These are phyloP conservation scores for Gopherus evgoodei DNA, from an alignment of 2,113 vertebrate genomes.

Conservation along the genomic window DNA sequence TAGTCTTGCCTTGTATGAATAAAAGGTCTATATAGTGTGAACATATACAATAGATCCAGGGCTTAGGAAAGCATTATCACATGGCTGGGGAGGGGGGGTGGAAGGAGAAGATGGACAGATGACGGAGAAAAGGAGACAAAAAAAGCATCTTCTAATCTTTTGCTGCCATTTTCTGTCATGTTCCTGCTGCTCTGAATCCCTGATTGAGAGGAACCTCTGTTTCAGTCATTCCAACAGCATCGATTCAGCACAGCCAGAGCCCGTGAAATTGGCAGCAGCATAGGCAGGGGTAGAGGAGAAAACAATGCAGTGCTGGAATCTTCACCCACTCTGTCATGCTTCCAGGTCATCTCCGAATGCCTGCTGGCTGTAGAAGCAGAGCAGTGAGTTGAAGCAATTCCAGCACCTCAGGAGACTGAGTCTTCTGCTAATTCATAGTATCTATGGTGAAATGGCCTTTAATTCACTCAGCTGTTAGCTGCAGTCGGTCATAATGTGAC, in stretches of 20 bases:
- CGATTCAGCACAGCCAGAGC: not conserved
- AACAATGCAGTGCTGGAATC: not conserved
- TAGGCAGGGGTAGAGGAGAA: not conserved
- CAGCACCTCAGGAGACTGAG: not conserved
- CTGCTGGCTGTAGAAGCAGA: not conserved
- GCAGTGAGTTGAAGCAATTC: not conserved
- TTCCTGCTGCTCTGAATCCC: not conserved
- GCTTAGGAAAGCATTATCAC: not conserved
- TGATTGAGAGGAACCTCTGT: rapidly evolving
- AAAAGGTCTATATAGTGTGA: constrained; percentile 48
- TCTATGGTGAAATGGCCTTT: not conserved
- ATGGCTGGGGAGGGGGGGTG: not conserved
- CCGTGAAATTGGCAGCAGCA: rapidly evolving
- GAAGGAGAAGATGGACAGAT: not conserved
- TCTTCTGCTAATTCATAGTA: not conserved
- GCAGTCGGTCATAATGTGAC: not conserved
- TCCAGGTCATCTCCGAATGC: constrained; percentile 10
- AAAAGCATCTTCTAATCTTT: not conserved
- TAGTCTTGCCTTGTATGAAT: constrained; percentile 44
- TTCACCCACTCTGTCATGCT: not conserved
- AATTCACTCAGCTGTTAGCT: constrained; percentile 30
- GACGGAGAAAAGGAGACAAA: not conserved
- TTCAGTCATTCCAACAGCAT: rapidly evolving
- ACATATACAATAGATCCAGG: constrained; percentile 25
- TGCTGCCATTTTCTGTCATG: not conserved